Conservation (phyloP, 1,140 invertebrate species). For the Trissolcus basalis region DNA sequence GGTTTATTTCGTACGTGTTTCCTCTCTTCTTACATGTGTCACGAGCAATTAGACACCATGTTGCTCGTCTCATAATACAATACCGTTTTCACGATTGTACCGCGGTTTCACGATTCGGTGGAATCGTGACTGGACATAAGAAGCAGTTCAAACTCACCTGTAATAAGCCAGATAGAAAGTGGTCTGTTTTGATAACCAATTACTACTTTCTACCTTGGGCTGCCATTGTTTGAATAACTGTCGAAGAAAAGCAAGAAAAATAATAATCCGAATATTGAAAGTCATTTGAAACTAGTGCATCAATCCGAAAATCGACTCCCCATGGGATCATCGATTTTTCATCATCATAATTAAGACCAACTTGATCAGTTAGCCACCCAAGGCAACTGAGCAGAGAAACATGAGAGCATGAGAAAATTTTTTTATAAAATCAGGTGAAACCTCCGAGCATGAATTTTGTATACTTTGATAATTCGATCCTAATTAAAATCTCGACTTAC, state of each 20-base stretch:
- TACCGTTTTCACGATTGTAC: background rate
- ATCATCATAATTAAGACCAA: no score
- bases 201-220: background rate
- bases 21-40: slow-evolving; percentile 17
- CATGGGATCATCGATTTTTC: background rate
- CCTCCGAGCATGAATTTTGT: no score
- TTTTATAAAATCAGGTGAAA: no score
- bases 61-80: slow-evolving; percentile 13
- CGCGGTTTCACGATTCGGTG: no score
- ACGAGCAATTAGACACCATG: slow-evolving; percentile 4
- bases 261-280: background rate
- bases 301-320: background rate
- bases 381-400: no score
- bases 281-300: background rate
- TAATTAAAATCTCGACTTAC: slow-evolving; percentile 55
- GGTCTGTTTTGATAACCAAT: slow-evolving; percentile 1
- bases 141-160: background rate
- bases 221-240: slow-evolving; percentile 2
- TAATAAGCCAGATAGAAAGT: background rate
- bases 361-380: no score
- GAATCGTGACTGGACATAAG: no score
- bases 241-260: background rate
- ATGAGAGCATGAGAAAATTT: no score
- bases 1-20: background rate
- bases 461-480: no score